Percentiles rank a stretch among this genome's conserved stretches.
Conservation (phyloP, 2,888 invertebrate species). For the Coecobrya sp. region DNA sequence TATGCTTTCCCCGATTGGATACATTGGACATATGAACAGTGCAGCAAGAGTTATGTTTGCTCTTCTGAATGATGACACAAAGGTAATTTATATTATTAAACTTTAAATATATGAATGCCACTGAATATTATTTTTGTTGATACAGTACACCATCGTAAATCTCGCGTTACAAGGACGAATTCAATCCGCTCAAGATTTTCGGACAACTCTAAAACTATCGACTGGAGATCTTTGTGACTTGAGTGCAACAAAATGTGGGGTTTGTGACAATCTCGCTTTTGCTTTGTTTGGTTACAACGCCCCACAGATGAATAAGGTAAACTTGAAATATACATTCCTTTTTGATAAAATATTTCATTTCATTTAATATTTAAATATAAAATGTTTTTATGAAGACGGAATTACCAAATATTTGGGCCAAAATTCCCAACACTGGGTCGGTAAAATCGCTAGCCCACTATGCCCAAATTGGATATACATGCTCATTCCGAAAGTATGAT, state of each 20-base stretch:
- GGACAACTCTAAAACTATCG: not conserved
- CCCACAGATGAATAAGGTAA: conserved; percentile 46
- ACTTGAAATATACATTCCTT: not conserved
- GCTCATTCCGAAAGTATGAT: conserved; percentile 52
- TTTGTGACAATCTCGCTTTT: conserved; percentile 32
- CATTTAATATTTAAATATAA: too few species aligned
- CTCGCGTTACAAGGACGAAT: not conserved
- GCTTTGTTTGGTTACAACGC: conserved; percentile 2
- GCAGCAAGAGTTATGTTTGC: not conserved
- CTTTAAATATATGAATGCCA: not conserved
- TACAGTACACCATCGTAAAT: not conserved
- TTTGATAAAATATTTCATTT: too few species aligned
- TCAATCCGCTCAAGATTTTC: not conserved
- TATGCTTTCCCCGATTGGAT: conserved; percentile 41
- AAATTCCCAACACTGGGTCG: conserved; percentile 5
- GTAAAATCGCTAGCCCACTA: conserved; percentile 28
- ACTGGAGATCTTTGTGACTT: not conserved
- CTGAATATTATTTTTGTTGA: not conserved
- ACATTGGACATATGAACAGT: conserved; percentile 5
- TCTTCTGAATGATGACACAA: not conserved
- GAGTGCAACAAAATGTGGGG: conserved; percentile 3
- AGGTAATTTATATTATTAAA: not conserved
- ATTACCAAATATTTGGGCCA: conserved; percentile 49
- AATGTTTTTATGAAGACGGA: too few species aligned
- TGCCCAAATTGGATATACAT: not conserved